Evolutionary conservation across 2,113 vertebrate genomes (phyloP).

Genomic region (Crotalus tigris): DNA sequence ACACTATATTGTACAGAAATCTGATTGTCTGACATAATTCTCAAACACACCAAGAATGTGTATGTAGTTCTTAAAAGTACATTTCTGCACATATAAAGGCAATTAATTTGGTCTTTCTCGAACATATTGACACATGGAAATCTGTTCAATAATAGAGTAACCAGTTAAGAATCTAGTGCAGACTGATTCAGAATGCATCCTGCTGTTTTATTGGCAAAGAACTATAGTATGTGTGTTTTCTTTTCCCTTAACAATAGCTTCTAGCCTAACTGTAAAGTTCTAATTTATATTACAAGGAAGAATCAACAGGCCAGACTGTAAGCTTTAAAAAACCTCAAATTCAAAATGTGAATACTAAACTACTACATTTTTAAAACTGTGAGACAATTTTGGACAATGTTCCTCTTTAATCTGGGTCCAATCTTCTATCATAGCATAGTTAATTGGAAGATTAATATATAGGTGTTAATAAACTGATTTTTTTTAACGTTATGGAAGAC

Average conservation of each 20-base stretch:
- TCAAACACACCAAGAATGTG: not conserved
- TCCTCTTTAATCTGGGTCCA: not conserved
- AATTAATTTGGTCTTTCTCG: not conserved
- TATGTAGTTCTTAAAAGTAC: not conserved
- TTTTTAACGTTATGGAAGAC: not conserved
- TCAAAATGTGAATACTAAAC: slow-evolving; percentile 33
- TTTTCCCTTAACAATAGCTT: slow-evolving; percentile 37
- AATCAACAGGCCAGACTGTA: not conserved
- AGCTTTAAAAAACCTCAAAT: slow-evolving; percentile 6
- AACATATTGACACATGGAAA: fast-evolving
- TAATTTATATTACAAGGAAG: not conserved
- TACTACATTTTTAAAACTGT: not conserved
- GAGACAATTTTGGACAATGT: not conserved
- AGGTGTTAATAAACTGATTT: not conserved
- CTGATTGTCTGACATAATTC: not conserved
- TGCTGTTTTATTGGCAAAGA: slow-evolving; percentile 16
- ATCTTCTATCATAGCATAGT: not conserved
- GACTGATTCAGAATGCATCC: not conserved
- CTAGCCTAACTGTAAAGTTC: slow-evolving; percentile 23
- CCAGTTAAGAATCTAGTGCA: not conserved
- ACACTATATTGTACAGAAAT: not conserved
- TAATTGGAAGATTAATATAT: not conserved
- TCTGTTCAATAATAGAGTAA: fast-evolving
- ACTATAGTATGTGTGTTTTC: not conserved
- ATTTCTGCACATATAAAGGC: not conserved